Conservation (phyloP, 2,888 invertebrate genomes). For the Crossocerus cetratus region DNA sequence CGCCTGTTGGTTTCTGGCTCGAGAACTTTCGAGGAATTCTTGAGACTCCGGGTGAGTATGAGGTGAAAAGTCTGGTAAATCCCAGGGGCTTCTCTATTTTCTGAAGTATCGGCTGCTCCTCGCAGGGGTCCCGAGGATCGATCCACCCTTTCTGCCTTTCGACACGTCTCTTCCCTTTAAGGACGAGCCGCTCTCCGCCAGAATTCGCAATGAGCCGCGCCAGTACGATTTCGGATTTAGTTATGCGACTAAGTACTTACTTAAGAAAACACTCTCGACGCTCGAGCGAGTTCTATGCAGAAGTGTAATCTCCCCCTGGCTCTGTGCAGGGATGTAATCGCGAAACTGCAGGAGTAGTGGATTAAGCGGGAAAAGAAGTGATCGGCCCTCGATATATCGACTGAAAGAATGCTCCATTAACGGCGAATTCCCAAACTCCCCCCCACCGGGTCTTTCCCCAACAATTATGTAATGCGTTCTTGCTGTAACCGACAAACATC, state of each 20-base stretch:
- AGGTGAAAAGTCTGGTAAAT: too few relatives aligned
- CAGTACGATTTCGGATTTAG: slow-evolving; percentile 50
- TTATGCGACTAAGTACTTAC: slow-evolving; percentile 53
- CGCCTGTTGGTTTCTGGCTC: too few relatives aligned
- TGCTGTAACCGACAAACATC: too few relatives aligned
- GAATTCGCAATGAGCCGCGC: slow-evolving; percentile 51
- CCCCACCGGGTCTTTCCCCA: too few relatives aligned
- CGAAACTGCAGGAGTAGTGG: slow-evolving; percentile 29
- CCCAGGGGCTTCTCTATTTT: too few relatives aligned
- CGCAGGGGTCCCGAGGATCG: slow-evolving; percentile 11
- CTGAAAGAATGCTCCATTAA: background rate
- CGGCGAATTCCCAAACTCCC: too few relatives aligned
- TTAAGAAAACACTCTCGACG: slow-evolving; percentile 47
- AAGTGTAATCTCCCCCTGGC: background rate
- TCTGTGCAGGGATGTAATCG: slow-evolving; percentile 27
- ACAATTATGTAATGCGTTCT: too few relatives aligned
- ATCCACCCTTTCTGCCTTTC: slow-evolving; percentile 8
- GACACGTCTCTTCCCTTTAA: slow-evolving; percentile 13
- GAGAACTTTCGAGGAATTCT: too few relatives aligned
- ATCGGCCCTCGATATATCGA: slow-evolving; percentile 37
- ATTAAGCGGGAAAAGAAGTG: slow-evolving; percentile 37
- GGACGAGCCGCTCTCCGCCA: slow-evolving; percentile 24
- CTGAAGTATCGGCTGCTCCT: too few relatives aligned
- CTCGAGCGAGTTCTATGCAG: slow-evolving; percentile 2
- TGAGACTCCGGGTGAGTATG: too few relatives aligned